Evolutionary conservation across 2,888 invertebrate genomes (phyloP), one percentile per base, ranked within the genome.

Genomic region (Mylabris sibirica): DNA sequence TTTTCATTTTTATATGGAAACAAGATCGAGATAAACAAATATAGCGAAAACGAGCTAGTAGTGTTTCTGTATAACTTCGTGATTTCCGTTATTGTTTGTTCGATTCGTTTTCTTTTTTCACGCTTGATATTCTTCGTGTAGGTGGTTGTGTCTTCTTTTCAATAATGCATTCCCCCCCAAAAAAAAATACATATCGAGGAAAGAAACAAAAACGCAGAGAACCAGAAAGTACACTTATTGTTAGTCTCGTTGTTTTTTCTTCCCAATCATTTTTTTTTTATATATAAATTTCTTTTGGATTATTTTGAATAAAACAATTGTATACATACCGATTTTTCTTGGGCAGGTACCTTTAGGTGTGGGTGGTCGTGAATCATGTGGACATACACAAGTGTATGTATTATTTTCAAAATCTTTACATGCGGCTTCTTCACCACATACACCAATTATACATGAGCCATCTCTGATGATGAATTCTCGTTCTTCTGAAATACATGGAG

Each of bases 361-460:
- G 11, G 90, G 90, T 0, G 88, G 87, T 60, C 87, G 86, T n/a
- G 86, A 87, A 77, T 91, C 91, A 74, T 90, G 89, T 0, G 92
- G 90, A 80, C 92, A 92, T 4, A 90, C 84, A 79, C 92, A 92
- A 63, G 86, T 88, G 77, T 90, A 89, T 5, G 86, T 86, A 60
- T 85, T 84, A 67, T 88, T 87, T 64, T 85, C 81, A 73, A 85
- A 82, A 14, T 84, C 85, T 66, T 86, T 83, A 77, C 92, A 92
- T 0, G 91, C 91, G 0, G 90, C 89, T 74, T 91, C 91, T 44
- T 84, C 86, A 0, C 88, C 89, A 76, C 91, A 92, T 53, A 89
- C 87, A 12, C 86, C 85, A 3, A 85, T 84, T 64, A 82, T 81
- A 75, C 89, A 89, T 22, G 82, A 78, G 0, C 88, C 89, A 12